phyloP scores from a whole-genome alignment of 2,888 invertebrate genomes.

The Beris morrisii region DNA sequence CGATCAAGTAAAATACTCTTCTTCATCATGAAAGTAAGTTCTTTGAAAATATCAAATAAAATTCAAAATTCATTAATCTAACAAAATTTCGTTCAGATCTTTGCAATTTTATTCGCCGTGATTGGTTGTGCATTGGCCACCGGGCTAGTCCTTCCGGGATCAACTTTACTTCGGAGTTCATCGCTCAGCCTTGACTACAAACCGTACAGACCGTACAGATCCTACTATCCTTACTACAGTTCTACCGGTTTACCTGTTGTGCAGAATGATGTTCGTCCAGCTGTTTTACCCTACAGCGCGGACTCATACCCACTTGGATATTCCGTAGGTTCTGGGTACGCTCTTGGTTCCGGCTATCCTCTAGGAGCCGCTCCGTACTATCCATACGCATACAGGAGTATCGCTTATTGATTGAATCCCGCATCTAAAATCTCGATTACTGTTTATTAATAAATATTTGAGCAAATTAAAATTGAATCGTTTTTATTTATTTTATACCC shows the following conservation, averaged over 20 bases:
- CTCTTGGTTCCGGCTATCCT: no score
- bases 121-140: slow-evolving; percentile 20
- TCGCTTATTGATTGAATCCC: no score
- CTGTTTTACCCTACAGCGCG: no score
- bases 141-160: slow-evolving; percentile 3
- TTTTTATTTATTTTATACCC: no score
- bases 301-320: no score
- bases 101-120: slow-evolving; percentile 5
- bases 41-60: neutral
- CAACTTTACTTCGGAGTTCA: slow-evolving; percentile 37
- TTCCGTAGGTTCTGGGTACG: no score
- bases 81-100: neutral
- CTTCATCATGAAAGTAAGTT: slow-evolving; percentile 17
- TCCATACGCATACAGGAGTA: no score
- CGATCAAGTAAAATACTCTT: neutral
- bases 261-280: slow-evolving; percentile 32
- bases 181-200: slow-evolving; percentile 55
- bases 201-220: slow-evolving; percentile 57
- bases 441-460: no score
- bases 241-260: slow-evolving; percentile 50
- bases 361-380: no score
- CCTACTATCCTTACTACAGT: slow-evolving; percentile 59
- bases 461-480: no score
- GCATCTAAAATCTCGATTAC: no score
- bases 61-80: no score